Conservation (phyloP, 2,113 vertebrate species). For the Aix galericulata region DNA sequence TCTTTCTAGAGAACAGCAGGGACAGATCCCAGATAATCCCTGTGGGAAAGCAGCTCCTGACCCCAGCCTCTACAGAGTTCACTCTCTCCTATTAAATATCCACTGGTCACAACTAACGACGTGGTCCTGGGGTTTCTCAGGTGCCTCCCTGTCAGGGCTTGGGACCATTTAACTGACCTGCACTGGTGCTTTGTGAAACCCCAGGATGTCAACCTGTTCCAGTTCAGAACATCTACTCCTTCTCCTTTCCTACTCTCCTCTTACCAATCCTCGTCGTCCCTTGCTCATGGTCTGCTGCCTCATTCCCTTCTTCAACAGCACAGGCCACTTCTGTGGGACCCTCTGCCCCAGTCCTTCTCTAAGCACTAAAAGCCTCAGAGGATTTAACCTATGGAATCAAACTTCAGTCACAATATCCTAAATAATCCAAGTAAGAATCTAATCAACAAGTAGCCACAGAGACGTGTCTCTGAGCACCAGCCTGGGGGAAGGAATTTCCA, state of each 20-base stretch:
- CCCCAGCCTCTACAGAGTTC: neutral
- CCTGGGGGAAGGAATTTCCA: neutral
- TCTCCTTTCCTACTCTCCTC: neutral
- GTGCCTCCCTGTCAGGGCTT: accelerated
- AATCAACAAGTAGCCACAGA: neutral
- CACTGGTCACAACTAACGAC: neutral
- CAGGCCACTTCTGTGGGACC: neutral
- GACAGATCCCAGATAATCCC: neutral
- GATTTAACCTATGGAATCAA: neutral
- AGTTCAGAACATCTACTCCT: neutral
- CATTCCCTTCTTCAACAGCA: neutral
- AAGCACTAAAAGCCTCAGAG: neutral
- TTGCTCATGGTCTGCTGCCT: neutral
- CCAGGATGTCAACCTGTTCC: neutral
- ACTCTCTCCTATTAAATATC: neutral
- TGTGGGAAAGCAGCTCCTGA: neutral
- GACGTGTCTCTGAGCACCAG: neutral
- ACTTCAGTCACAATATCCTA: neutral
- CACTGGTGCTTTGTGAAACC: neutral
- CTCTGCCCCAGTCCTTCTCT: neutral
- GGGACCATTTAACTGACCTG: neutral
- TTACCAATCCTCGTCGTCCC: neutral
- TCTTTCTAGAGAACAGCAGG: neutral
- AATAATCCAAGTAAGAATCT: neutral
- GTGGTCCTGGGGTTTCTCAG: neutral